These are phyloP conservation scores for Bradypodion ventrale DNA, from an alignment of 2,797 vertebrate species.

Conservation along the genomic window DNA sequence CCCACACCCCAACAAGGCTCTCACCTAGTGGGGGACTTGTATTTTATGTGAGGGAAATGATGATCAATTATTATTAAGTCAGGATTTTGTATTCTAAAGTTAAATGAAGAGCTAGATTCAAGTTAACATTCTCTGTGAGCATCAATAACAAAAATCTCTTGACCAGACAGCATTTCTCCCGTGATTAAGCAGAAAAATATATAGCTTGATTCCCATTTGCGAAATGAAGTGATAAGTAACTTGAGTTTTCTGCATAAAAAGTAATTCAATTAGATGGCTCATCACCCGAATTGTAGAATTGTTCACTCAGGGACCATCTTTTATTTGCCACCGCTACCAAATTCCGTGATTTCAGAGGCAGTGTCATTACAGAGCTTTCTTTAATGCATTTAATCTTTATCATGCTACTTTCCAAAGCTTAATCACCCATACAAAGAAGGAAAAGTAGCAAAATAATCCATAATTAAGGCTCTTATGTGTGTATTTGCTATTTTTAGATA, in stretches of 20 bases:
- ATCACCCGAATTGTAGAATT: conserved; percentile 32
- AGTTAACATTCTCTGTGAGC: conserved; percentile 1
- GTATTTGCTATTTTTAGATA: conserved; percentile 4
- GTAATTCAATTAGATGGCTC: conserved; percentile 38
- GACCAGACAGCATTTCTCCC: background rate
- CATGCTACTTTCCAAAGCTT: conserved; percentile 21
- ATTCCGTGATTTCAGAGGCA: conserved; percentile 32
- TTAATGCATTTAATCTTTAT: conserved; percentile 36
- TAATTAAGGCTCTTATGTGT: conserved; percentile 3
- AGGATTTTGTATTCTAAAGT: background rate
- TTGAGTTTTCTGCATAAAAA: conserved; percentile 23
- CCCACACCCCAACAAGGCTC: too few species aligned
- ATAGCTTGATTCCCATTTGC: conserved; percentile 37
- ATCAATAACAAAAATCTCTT: conserved; percentile 9
- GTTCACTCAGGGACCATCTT: conserved; percentile 34
- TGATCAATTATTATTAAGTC: background rate
- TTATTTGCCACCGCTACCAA: conserved; percentile 18
- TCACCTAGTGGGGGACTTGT: too few species aligned
- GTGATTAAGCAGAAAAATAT: conserved; percentile 24
- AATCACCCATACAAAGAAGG: conserved; percentile 24
- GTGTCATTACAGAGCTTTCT: conserved; percentile 29
- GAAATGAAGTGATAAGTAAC: conserved; percentile 40
- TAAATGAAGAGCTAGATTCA: conserved; percentile 7
- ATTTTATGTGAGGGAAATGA: background rate
- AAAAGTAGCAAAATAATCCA: conserved; percentile 27